Evolutionary conservation across 2,797 vertebrate species (phyloP), one percentile per base, ranked within the genome.

Genomic region (Falco biarmicus): DNA sequence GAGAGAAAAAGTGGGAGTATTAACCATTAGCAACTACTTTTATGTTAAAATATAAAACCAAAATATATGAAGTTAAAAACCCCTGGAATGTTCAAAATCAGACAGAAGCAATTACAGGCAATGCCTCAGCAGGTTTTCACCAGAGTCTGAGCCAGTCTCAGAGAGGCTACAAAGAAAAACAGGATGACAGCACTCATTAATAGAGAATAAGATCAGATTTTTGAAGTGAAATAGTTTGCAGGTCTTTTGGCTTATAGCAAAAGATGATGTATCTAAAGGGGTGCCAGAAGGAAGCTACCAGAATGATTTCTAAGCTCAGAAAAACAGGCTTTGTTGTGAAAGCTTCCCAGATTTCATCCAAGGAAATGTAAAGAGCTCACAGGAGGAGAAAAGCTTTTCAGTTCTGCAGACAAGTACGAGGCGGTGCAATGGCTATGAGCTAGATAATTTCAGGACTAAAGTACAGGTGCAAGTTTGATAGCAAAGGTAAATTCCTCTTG

Each of bases 361-460:
- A 66, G 26, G 37, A 56, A 47, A 54, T 25, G 65, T 12, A 32
- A 45, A 39, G 39, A 43, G 39, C 56, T 82, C 50, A 9, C 2
- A 6, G 45, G 48, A 56, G 61, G 19, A 41, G 56, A 41, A 74
- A 54, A 19, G 13, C 50, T 45, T 25, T 22, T 51, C 29, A 21
- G 39, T 9, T 50, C 77, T 26, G 14, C 66, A 54, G 65, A 8
- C 8, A 11, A 32, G 37, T 31, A 7, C 34, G 4, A 24, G 47
- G 48, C 0, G 0, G 21, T 1, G 13, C 32, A 5, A 2, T 0
- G 6, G 71, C 71, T 39, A 13, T 0, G 0, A 37, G 60, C 10
- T 4, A n/a, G 26, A 6, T 8, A 19, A 41, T 4, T 29, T 24
- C 19, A 13, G 41, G 41, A 15, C 24, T 7, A 5, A 50, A 78